phyloP scores from a whole-genome alignment of 2,888 invertebrate species.

The Pecten maximus region DNA sequence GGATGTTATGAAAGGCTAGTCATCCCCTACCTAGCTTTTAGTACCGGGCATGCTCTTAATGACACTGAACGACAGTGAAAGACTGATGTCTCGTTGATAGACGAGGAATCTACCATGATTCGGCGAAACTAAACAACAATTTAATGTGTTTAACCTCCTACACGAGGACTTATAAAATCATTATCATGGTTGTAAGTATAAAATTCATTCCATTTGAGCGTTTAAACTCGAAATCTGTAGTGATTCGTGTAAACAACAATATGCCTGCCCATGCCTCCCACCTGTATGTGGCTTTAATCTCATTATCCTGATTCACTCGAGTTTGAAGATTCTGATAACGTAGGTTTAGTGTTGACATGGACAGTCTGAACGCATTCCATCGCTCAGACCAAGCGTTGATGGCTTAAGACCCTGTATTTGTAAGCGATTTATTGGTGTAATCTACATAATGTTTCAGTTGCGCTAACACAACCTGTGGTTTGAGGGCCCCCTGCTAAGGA shows the following conservation, averaged over 20 bases:
- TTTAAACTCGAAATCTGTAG: not conserved
- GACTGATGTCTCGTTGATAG: not conserved
- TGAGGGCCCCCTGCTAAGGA: not conserved
- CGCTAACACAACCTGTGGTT: not conserved
- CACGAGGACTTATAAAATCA: not conserved
- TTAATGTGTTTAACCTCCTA: not conserved
- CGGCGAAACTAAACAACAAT: conserved; percentile 11
- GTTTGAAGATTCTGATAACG: conserved; percentile 24
- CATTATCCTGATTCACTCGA: not conserved
- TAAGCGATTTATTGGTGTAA: conserved; percentile 28
- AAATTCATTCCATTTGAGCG: not conserved
- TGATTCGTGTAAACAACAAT: conserved; percentile 16
- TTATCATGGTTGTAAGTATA: not conserved
- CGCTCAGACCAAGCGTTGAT: not conserved
- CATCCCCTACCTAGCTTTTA: not conserved
- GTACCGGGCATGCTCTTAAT: not conserved
- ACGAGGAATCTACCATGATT: not conserved
- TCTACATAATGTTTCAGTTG: not conserved
- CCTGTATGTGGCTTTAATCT: not conserved
- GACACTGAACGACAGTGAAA: not conserved
- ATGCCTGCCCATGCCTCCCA: not conserved
- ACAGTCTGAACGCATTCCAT: not conserved
- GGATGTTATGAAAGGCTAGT: not conserved
- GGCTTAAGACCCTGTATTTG: not conserved
- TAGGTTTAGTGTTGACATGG: not conserved